Evolutionary conservation across 2,113 vertebrate species (phyloP), one percentile per base, ranked within the genome.

Genomic region (Furnarius figulus): DNA sequence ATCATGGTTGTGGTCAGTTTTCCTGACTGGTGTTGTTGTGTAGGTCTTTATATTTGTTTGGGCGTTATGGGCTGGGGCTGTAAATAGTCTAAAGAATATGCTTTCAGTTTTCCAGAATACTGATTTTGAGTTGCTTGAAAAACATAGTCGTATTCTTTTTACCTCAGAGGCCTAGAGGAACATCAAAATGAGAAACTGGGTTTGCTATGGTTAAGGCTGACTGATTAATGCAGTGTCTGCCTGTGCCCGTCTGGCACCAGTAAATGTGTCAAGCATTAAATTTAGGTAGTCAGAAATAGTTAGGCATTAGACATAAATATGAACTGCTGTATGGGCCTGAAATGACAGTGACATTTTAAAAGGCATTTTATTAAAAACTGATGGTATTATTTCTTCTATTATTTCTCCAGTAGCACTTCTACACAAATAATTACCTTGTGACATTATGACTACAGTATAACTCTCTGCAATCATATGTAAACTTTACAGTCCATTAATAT

Each of bases 181-280:
- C 22, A 72, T 23, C 8, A 49, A n/a, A 67, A 82, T 55, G 18
- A 12, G 9, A 1, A 5, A n/a, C 24, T 67, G 16, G 25, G 16
- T 14, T 37, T 31, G 23, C 9, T 63, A 5, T 70, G 50, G 22
- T 40, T 80, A 70, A 52, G 21, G 52, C 25, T 84, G 81, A 42
- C 37, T 83, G 79, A 73, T 40, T 70, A 76, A 62, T 72, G 16
- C 6, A 42, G 24, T n/a, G n/a, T 47, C 79, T 75, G 14, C 12
- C 30, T 55, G 18, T 61, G 44, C 66, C 37, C 83, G 65, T n/a
- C 52, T 83, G 68, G 62, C 47, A 76, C 68, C 62, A 68, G 31
- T 56, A 87, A 87, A 85, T 37, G 49, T 25, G 27, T 62, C 58
- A 82, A 82, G n/a, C 59, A 76, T 73, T 88, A 94, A 85, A 56